phyloP scores from a whole-genome alignment of 1,140 invertebrate genomes.

The Euwallacea similis region DNA sequence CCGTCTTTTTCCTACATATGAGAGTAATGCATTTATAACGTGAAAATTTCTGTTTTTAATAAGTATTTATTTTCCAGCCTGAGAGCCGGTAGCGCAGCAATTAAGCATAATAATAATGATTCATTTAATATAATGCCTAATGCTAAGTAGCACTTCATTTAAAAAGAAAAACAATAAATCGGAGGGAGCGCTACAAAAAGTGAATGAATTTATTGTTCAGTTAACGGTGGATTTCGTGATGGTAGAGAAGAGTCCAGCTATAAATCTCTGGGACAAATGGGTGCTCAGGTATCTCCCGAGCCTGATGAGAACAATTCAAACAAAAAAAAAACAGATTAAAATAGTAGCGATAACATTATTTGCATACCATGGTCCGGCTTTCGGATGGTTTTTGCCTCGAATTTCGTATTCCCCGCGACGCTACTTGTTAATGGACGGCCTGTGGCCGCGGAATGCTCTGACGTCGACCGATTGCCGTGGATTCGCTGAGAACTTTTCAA shows the following conservation, averaged over 20 bases:
- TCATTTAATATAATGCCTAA: neutral
- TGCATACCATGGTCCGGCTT: constrained; percentile 34
- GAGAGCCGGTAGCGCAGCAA: neutral
- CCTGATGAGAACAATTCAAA: constrained; percentile 34
- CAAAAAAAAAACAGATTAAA: constrained; percentile 35
- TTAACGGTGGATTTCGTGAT: constrained; percentile 33
- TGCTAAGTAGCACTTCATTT: constrained; percentile 7
- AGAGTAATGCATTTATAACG: too few species aligned
- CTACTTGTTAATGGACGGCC: constrained; percentile 43
- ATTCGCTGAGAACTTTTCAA: constrained; percentile 47
- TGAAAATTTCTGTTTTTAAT: neutral
- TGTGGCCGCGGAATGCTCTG: constrained; percentile 45
- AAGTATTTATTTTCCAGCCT: neutral
- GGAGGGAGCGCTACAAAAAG: constrained; percentile 18
- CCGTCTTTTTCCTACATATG: neutral
- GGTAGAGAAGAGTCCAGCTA: constrained; percentile 13
- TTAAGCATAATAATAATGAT: neutral
- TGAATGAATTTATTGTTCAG: constrained; percentile 34
- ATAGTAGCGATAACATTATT: constrained; percentile 39
- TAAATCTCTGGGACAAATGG: constrained; percentile 36
- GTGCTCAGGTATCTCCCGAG: constrained; percentile 28
- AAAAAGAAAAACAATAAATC: constrained; percentile 23
- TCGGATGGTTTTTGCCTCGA: constrained; percentile 41
- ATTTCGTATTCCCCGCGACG: constrained; percentile 43
- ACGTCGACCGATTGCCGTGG: constrained; percentile 46